phyloP scores from a whole-genome alignment of 1,140 invertebrate genomes.

The Nephotettix cincticeps region DNA sequence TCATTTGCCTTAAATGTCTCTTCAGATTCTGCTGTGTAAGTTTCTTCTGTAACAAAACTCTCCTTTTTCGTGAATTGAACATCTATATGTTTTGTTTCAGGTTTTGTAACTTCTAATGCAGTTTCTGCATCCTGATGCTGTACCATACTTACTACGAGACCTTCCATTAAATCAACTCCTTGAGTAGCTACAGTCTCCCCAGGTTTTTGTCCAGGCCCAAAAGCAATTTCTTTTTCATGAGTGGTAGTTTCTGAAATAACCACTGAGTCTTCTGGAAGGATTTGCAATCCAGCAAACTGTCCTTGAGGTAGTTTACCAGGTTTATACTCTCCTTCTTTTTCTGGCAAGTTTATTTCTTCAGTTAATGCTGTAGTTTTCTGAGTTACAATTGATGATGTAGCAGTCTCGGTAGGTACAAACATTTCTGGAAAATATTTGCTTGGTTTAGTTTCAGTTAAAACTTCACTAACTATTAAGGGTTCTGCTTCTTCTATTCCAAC shows the following conservation, averaged over 20 bases:
- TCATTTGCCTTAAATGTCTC: slow-evolving; percentile 49
- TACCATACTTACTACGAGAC: slow-evolving; percentile 57
- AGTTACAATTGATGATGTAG: slow-evolving; percentile 59
- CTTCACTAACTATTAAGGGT: slow-evolving; percentile 63
- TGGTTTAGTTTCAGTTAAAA: slow-evolving; percentile 66
- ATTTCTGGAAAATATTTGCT: slow-evolving; percentile 75
- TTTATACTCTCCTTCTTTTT: slow-evolving; percentile 62
- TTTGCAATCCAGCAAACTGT: slow-evolving; percentile 59
- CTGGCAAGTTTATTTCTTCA: slow-evolving; percentile 60
- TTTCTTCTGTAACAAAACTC: slow-evolving; percentile 58
- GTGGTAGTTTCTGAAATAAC: slow-evolving; percentile 57
- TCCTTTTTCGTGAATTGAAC: slow-evolving; percentile 58
- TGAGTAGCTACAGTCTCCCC: slow-evolving; percentile 52
- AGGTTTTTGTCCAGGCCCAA: slow-evolving; percentile 51
- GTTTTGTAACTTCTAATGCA: slow-evolving; percentile 50
- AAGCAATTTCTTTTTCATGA: slow-evolving; percentile 60
- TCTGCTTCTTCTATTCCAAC: slow-evolving; percentile 61
- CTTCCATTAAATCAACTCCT: slow-evolving; percentile 58
- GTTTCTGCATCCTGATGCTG: slow-evolving; percentile 60
- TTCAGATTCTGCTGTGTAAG: slow-evolving; percentile 59
- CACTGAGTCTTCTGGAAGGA: slow-evolving; percentile 62
- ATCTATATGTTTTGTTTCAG: slow-evolving; percentile 53
- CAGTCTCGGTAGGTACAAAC: slow-evolving; percentile 75
- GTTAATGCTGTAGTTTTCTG: slow-evolving; percentile 61
- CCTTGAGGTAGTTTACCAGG: slow-evolving; percentile 53